Percentiles rank a stretch among this genome's conserved stretches.
These are phyloP conservation scores for Plebejus anna DNA, from an alignment of 2,888 invertebrate genomes.

Conservation along the genomic window DNA sequence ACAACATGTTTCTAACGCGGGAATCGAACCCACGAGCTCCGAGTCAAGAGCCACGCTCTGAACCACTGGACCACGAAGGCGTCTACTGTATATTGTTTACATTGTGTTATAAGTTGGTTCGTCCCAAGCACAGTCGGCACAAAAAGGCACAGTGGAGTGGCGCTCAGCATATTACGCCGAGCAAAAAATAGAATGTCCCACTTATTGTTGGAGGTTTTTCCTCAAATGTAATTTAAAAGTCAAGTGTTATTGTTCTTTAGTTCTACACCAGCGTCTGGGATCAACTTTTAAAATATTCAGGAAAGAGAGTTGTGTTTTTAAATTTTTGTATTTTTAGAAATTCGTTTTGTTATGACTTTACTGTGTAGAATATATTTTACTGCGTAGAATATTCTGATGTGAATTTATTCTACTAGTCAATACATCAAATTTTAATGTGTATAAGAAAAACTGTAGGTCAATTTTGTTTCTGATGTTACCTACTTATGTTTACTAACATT, in stretches of 20 bases:
- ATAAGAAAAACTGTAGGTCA: background rate
- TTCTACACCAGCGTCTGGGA: constrained; percentile 20
- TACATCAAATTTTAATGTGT: background rate
- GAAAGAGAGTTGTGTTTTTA: constrained; percentile 6
- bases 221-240: constrained; percentile 39
- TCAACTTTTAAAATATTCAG: constrained; percentile 23
- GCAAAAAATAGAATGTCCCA: constrained; percentile 40
- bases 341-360: background rate
- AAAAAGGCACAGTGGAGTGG: constrained; percentile 40
- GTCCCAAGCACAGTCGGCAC: constrained; percentile 34
- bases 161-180: constrained; percentile 41
- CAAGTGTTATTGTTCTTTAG: constrained; percentile 36
- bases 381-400: background rate
- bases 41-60: too few relatives aligned
- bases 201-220: constrained; percentile 38
- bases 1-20: too few relatives aligned
- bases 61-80: too few relatives aligned
- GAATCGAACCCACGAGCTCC: too few relatives aligned
- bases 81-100: background rate
- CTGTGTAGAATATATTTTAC: background rate
- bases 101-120: constrained; percentile 22
- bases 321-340: constrained; percentile 1
- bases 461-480: background rate
- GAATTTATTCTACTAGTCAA: background rate
- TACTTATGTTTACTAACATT: too few relatives aligned